Percentiles rank a stretch among this genome's conserved stretches.
Evolutionary conservation across 2,113 vertebrate species (phyloP).

Genomic region (Cynoglossus semilaevis): DNA sequence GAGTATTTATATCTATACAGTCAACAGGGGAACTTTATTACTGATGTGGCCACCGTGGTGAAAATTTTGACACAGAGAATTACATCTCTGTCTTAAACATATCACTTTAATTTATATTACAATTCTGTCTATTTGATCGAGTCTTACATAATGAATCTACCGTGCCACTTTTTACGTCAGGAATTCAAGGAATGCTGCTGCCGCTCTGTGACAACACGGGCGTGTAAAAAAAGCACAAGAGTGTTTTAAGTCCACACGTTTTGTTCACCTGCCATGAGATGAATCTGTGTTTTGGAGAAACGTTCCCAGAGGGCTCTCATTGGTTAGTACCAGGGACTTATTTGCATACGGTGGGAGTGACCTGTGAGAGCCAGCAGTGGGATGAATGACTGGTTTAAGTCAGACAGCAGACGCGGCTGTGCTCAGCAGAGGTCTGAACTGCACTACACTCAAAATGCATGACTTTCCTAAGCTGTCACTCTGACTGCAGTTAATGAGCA

Average conservation of each 20-base stretch:
- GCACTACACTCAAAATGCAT: constrained; percentile 62
- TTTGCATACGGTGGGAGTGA: constrained; percentile 76
- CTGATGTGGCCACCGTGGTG: no score
- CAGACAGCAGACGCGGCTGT: constrained; percentile 63
- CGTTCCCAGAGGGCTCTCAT: constrained; percentile 51
- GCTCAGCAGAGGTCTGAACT: constrained; percentile 64
- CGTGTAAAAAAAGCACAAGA: constrained; percentile 32
- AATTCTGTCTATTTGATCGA: no score
- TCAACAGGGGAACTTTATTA: no score
- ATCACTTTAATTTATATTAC: no score
- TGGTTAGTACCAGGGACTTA: constrained; percentile 52
- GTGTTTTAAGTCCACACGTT: constrained; percentile 5
- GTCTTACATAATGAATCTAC: constrained; percentile 3
- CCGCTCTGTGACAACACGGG: constrained; percentile 13
- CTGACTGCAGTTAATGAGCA: constrained; percentile 48
- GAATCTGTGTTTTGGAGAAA: constrained; percentile 39
- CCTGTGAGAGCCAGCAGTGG: constrained; percentile 48
- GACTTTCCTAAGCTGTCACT: constrained; percentile 40
- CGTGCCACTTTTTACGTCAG: constrained; percentile 28
- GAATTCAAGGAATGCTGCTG: constrained; percentile 35
- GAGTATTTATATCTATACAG: no score
- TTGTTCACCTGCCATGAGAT: background rate
- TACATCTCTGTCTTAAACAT: no score
- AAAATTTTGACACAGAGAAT: no score
- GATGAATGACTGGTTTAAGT: constrained; percentile 74